Conservation (phyloP, 2,888 invertebrate genomes). For the Villa cingulata region DNA sequence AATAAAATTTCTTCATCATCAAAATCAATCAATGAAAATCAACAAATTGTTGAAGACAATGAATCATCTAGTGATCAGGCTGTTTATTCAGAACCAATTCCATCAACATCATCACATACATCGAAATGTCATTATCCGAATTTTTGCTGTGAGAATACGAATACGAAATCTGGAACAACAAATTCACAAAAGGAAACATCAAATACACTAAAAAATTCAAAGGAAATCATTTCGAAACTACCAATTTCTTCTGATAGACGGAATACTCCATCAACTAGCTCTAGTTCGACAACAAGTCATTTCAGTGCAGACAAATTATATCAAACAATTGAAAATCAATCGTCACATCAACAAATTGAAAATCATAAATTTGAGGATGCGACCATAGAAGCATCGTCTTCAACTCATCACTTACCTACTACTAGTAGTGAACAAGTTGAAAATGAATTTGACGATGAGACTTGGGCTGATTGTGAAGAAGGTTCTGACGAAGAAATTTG, state of each 20-base stretch:
- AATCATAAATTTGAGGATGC: neutral
- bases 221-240: constrained; percentile 1
- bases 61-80: neutral
- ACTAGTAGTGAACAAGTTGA: constrained; percentile 8
- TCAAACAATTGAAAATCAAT: neutral
- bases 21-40: neutral
- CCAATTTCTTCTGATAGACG: constrained; percentile 3
- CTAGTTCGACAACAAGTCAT: constrained; percentile 2
- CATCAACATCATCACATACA: constrained; percentile 5
- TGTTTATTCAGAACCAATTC: constrained; percentile 1
- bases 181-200: neutral
- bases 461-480: constrained; percentile 35
- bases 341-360: neutral
- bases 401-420: neutral
- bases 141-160: constrained; percentile 8
- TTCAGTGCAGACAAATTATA: neutral
- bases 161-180: neutral
- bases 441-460: constrained; percentile 24
- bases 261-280: constrained; percentile 2
- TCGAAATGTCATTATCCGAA: constrained; percentile 7
- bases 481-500: constrained; percentile 35
- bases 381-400: neutral
- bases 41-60: neutral
- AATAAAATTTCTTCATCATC: neutral
- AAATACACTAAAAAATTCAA: neutral